Conservation (phyloP, 2,113 vertebrate species). For the Ceyx margarethae region DNA sequence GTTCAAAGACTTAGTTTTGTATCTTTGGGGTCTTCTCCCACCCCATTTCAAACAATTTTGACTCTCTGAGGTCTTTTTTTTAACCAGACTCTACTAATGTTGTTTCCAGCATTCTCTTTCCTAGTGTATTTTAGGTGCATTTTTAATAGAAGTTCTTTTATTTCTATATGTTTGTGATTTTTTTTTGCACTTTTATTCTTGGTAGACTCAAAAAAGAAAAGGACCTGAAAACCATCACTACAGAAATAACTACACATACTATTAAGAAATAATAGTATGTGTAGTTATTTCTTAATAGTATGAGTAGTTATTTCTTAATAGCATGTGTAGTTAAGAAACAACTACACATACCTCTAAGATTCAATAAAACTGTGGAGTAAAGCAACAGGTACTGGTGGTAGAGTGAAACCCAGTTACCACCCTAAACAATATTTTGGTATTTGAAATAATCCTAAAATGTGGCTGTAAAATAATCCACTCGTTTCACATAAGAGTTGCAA, state of each 20-base stretch:
- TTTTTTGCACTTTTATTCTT: not conserved
- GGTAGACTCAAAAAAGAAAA: not conserved
- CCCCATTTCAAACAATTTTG: not conserved
- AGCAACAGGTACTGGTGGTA: not conserved
- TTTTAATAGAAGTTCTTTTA: not conserved
- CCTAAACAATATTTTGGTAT: not conserved
- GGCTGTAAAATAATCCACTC: not conserved
- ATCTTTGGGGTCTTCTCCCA: not conserved
- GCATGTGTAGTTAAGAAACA: not conserved
- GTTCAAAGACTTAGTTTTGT: not conserved
- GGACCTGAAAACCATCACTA: not conserved
- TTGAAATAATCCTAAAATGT: not conserved
- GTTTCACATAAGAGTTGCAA: not conserved
- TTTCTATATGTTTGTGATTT: not conserved
- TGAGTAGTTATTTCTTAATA: too few relatives aligned
- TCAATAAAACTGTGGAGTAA: not conserved
- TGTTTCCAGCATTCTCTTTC: not conserved
- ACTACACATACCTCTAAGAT: not conserved
- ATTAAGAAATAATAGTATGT: too few relatives aligned
- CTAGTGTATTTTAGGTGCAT: not conserved
- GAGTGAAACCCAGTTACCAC: not conserved
- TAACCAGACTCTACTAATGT: not conserved
- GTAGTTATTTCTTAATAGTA: too few relatives aligned
- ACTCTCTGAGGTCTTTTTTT: not conserved
- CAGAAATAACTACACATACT: not conserved